phyloP scores from a whole-genome alignment of 2,888 invertebrate genomes.

The Hydraecia micacea region DNA sequence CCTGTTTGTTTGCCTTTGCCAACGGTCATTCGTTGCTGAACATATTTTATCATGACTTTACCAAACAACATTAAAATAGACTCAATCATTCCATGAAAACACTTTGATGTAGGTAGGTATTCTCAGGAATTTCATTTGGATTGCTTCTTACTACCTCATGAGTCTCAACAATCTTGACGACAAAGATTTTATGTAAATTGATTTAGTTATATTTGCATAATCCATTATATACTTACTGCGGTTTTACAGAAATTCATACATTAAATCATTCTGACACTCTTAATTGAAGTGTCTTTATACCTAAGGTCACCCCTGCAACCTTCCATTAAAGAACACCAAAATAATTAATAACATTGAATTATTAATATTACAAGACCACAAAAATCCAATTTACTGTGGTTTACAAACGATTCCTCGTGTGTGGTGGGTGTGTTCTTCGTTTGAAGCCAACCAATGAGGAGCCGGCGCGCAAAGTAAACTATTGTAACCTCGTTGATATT shows the following conservation, averaged over 20 bases:
- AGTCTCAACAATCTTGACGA: not conserved
- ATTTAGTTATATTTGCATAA: constrained; percentile 31
- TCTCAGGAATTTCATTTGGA: not conserved
- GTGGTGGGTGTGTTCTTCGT: constrained; percentile 57
- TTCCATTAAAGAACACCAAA: constrained; percentile 10
- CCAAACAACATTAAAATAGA: not conserved
- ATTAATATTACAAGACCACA: constrained; percentile 14
- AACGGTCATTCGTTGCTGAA: not conserved
- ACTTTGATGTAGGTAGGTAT: not conserved
- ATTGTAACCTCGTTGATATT: constrained; percentile 32
- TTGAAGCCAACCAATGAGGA: constrained; percentile 50
- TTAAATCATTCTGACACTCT: constrained; percentile 33
- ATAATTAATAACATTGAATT: constrained; percentile 29
- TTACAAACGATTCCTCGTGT: constrained; percentile 34
- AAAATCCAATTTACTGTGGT: constrained; percentile 39
- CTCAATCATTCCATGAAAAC: not conserved
- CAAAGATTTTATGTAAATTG: constrained; percentile 6
- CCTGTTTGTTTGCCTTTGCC: not conserved
- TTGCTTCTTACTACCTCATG: not conserved
- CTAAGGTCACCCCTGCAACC: constrained; percentile 56
- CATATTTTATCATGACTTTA: not conserved
- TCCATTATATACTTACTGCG: constrained; percentile 12
- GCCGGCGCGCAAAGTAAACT: constrained; percentile 34
- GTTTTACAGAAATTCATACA: constrained; percentile 15
- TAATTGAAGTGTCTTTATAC: constrained; percentile 9